A percentile compares a stretch with the other conserved stretches of the same genome.
phyloP scores from a whole-genome alignment of 1,140 invertebrate genomes.

The Nasonia vitripennis region DNA sequence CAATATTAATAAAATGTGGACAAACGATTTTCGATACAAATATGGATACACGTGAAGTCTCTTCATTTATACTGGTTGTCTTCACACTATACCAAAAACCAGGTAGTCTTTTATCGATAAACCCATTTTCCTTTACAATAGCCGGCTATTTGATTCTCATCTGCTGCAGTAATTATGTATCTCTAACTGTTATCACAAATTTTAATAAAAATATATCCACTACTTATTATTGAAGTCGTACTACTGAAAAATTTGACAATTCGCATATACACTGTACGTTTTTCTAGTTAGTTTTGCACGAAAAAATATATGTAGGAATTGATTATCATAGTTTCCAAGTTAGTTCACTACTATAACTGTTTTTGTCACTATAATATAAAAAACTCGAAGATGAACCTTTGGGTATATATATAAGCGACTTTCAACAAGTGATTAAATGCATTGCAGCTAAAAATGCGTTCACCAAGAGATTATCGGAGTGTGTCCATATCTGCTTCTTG shows the following conservation, averaged over 20 bases:
- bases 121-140: neutral
- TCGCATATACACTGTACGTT: neutral
- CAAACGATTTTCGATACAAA: neutral
- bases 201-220: constrained; percentile 4
- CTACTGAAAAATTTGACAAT: neutral
- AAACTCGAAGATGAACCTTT: neutral
- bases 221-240: neutral
- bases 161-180: neutral
- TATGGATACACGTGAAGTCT: neutral
- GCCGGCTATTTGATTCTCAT: constrained; percentile 1
- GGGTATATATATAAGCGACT: neutral
- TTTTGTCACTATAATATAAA: neutral
- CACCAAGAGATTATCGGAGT: neutral
- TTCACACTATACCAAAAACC: neutral
- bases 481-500: neutral
- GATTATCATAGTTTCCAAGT: neutral
- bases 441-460: neutral
- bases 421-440: neutral
- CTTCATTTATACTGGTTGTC: neutral
- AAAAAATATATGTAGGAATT: neutral
- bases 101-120: neutral
- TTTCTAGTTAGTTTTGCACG: neutral
- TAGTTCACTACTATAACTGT: neutral
- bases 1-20: neutral
- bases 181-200: neutral